These are phyloP conservation scores for Caenorhabditis sp. DNA, from an alignment of 2,888 invertebrate species.

Conservation along the genomic window DNA sequence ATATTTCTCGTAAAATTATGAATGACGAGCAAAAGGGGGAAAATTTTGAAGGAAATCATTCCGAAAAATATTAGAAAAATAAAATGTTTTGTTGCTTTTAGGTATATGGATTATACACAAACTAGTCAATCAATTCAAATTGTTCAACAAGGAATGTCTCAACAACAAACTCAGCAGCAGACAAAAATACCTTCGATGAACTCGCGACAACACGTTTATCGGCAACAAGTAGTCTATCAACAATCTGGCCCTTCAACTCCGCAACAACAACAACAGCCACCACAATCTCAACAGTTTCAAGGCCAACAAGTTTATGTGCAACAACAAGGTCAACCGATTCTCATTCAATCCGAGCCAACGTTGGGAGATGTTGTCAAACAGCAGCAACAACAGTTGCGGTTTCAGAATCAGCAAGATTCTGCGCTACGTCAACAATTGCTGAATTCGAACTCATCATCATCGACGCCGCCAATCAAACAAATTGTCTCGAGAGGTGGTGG, in stretches of 20 bases:
- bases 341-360: not conserved
- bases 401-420: conserved; percentile 1
- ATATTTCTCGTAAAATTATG: not conserved
- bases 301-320: conserved; percentile 11
- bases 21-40: too few species aligned
- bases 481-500: not conserved
- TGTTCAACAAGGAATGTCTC: not conserved
- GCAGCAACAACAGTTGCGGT: conserved; percentile 1
- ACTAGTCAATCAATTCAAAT: not conserved
- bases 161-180: not conserved
- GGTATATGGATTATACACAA: conserved; percentile 1
- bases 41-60: too few species aligned
- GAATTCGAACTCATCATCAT: not conserved
- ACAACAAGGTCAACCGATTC: not conserved
- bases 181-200: conserved; percentile 4
- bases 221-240: conserved; percentile 4
- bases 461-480: not conserved
- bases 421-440: not conserved
- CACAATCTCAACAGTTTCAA: conserved; percentile 3
- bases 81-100: too few species aligned
- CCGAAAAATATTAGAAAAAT: too few species aligned
- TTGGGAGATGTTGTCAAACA: conserved; percentile 3
- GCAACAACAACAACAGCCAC: conserved; percentile 10
- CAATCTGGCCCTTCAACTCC: not conserved
- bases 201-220: conserved; percentile 1